Percentiles rank a stretch among this genome's conserved stretches.
Conservation (phyloP, 1,140 invertebrate species). For the Belonocnema kinseyi region DNA sequence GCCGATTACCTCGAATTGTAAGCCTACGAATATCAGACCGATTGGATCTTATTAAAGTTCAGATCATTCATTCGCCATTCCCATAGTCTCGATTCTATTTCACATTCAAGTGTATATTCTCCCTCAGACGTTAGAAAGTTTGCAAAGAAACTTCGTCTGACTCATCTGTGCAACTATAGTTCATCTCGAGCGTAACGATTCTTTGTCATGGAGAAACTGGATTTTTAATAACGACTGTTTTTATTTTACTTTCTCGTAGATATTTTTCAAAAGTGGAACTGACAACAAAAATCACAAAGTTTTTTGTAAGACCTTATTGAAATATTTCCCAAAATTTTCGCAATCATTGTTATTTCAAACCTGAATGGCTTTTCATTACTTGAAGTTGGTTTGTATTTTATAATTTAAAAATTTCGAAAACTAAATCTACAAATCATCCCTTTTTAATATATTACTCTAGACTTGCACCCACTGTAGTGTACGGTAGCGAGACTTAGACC, state of each 20-base stretch:
- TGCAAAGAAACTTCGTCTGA: slow-evolving; percentile 57
- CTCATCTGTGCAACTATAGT: slow-evolving; percentile 53
- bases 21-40: slow-evolving; percentile 29
- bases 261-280: background rate
- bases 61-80: slow-evolving; percentile 45
- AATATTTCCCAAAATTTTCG: too few species aligned
- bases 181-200: slow-evolving; percentile 56
- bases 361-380: too few species aligned
- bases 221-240: background rate
- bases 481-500: too few species aligned
- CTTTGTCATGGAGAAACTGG: slow-evolving; percentile 41
- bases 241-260: background rate
- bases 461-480: too few species aligned
- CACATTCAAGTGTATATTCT: slow-evolving; percentile 35
- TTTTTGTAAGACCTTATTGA: too few species aligned
- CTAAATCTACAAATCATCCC: too few species aligned
- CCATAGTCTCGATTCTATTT: slow-evolving; percentile 41
- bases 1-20: slow-evolving; percentile 29
- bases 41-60: slow-evolving; percentile 41
- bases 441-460: too few species aligned
- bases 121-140: slow-evolving; percentile 64
- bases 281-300: slow-evolving; percentile 16
- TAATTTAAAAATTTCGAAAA: too few species aligned
- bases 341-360: too few species aligned
- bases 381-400: too few species aligned